Evolutionary conservation across 2,797 vertebrate genomes (phyloP).

Genomic region (Atherinosoma microstoma): DNA sequence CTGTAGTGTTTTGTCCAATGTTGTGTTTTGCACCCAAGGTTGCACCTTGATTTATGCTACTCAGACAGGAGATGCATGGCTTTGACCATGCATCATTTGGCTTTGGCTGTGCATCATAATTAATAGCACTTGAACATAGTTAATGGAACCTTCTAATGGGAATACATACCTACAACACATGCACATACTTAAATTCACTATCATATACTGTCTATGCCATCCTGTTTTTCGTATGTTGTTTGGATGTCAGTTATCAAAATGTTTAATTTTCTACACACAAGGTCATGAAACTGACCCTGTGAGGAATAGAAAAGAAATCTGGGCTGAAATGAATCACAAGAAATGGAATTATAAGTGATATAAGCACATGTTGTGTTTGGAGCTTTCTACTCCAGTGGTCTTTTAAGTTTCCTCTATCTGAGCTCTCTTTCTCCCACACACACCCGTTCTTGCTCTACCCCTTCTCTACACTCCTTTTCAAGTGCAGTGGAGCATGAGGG

Average conservation of each 20-base stretch:
- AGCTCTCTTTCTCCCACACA: constrained; percentile 23
- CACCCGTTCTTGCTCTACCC: constrained; percentile 43
- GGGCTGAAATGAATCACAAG: constrained; percentile 42
- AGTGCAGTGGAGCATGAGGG: constrained; percentile 75
- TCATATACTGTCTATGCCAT: constrained; percentile 18
- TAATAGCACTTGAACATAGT: constrained; percentile 86
- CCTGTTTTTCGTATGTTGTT: constrained; percentile 8
- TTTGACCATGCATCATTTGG: no score
- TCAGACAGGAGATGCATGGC: constrained; percentile 59
- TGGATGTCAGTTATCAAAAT: constrained; percentile 6
- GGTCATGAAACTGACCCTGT: neutral
- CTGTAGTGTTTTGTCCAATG: neutral
- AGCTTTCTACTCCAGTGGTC: constrained; percentile 46
- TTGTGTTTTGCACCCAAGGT: constrained; percentile 5
- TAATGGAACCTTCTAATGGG: constrained; percentile 75
- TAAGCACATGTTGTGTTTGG: constrained; percentile 47
- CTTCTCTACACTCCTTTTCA: constrained; percentile 67
- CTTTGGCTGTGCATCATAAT: constrained; percentile 73
- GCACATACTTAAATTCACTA: neutral
- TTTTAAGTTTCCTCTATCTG: constrained; percentile 42
- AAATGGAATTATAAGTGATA: constrained; percentile 58
- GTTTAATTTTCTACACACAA: constrained; percentile 1
- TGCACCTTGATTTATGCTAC: constrained; percentile 82
- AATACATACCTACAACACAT: neutral
- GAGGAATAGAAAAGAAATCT: constrained; percentile 21